A percentile compares a stretch with the other conserved stretches of the same genome.
These are phyloP conservation scores for Eutrigla gurnardus DNA, from an alignment of 2,797 vertebrate genomes.

Conservation along the genomic window DNA sequence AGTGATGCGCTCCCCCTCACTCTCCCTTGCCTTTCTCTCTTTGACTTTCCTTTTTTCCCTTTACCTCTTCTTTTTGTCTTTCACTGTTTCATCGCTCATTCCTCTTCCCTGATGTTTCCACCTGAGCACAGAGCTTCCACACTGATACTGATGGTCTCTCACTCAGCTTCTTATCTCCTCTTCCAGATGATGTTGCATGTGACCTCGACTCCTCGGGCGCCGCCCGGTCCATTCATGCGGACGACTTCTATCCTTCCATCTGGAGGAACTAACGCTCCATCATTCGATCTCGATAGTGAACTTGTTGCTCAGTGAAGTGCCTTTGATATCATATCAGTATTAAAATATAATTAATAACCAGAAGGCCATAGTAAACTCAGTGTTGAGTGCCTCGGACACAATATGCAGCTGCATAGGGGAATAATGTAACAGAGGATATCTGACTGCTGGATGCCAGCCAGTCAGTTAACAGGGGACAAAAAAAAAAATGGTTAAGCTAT, in stretches of 20 bases:
- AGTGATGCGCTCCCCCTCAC: background rate
- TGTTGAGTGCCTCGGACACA: background rate
- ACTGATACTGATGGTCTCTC: background rate
- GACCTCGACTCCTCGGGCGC: background rate
- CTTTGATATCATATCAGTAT: background rate
- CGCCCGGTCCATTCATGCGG: background rate
- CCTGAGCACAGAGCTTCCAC: too few species aligned
- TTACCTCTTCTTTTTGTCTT: background rate
- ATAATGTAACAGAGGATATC: too few species aligned
- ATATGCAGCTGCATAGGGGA: background rate
- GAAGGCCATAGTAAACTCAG: background rate
- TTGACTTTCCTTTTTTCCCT: background rate
- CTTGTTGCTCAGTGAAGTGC: background rate
- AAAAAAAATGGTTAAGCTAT: background rate
- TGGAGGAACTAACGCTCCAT: background rate
- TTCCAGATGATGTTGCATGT: slow-evolving; percentile 16
- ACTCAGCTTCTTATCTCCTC: slow-evolving; percentile 12
- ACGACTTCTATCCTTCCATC: too few species aligned
- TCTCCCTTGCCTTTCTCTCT: background rate
- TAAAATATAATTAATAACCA: slow-evolving; percentile 4
- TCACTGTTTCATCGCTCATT: background rate
- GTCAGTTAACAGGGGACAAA: slow-evolving; percentile 3
- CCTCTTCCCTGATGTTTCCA: background rate
- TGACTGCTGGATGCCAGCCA: slow-evolving; percentile 10
- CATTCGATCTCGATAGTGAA: background rate